Conservation (phyloP, 2,888 invertebrate species). For the Orthosia gothica region DNA sequence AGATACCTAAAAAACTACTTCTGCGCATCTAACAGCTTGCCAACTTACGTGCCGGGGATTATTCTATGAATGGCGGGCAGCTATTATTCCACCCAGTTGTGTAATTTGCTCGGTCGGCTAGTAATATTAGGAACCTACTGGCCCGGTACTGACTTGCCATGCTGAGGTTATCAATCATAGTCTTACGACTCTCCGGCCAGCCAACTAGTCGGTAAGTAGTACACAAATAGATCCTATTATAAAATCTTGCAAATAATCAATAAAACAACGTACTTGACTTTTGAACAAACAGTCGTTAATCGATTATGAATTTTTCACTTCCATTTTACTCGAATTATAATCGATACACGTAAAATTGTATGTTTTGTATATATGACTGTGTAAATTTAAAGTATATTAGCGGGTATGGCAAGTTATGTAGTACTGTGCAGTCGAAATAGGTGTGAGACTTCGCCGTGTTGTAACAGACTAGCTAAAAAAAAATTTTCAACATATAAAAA, state of each 20-base stretch:
- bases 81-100: slow-evolving; percentile 5
- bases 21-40: no score
- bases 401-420: slow-evolving; percentile 55
- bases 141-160: slow-evolving; percentile 48
- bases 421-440: slow-evolving; percentile 24
- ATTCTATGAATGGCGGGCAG: no score
- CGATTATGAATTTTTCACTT: slow-evolving; percentile 35
- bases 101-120: slow-evolving; percentile 12
- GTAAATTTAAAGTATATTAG: slow-evolving; percentile 37
- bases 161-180: slow-evolving; percentile 7
- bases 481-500: background rate
- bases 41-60: no score
- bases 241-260: slow-evolving; percentile 14
- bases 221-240: background rate
- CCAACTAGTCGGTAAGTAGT: slow-evolving; percentile 29
- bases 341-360: slow-evolving; percentile 28
- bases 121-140: slow-evolving; percentile 30
- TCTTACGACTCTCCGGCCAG: slow-evolving; percentile 32
- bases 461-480: slow-evolving; percentile 9
- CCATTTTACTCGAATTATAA: slow-evolving; percentile 54
- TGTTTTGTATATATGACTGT: slow-evolving; percentile 40
- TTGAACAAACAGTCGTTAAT: slow-evolving; percentile 33
- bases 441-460: background rate
- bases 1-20: no score
- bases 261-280: slow-evolving; percentile 32